Percentiles rank a stretch among this genome's conserved stretches.
These are phyloP conservation scores for Eristalis arbustorum DNA, from an alignment of 2,888 invertebrate species.

Conservation along the genomic window DNA sequence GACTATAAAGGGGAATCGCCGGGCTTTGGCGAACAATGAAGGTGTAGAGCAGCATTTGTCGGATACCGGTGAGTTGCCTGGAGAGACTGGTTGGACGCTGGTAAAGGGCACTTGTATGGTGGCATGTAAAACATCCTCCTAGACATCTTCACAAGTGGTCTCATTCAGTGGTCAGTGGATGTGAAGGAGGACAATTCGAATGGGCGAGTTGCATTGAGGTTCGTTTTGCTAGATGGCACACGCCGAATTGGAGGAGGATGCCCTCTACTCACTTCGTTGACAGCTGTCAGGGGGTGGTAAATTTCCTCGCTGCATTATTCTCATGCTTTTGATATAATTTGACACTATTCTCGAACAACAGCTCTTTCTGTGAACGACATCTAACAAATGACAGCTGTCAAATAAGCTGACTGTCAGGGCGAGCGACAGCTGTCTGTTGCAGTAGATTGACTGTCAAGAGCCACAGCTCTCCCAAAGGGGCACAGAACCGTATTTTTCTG, in stretches of 20 bases:
- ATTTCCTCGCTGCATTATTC: too few species aligned
- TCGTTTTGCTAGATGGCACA: not conserved
- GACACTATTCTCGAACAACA: not conserved
- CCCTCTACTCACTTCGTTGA: not conserved
- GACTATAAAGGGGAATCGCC: not conserved
- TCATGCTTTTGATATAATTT: too few species aligned
- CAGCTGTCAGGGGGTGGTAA: not conserved
- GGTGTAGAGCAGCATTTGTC: constrained; percentile 64
- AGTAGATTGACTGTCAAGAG: not conserved
- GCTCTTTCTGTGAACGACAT: not conserved
- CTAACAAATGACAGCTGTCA: not conserved
- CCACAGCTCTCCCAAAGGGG: not conserved
- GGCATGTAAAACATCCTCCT: constrained; percentile 66
- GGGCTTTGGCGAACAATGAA: constrained; percentile 45
- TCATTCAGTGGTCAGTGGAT: constrained; percentile 9
- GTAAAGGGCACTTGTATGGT: constrained; percentile 47
- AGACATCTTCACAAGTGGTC: constrained; percentile 61
- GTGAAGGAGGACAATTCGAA: not conserved
- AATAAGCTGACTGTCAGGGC: not conserved
- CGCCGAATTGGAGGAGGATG: not conserved
- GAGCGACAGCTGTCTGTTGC: not conserved
- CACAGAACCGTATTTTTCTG: not conserved
- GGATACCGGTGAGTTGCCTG: constrained; percentile 28
- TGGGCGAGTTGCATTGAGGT: constrained; percentile 31
- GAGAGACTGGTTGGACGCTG: constrained; percentile 7